phyloP scores from a whole-genome alignment of 2,797 vertebrate species.

The Hydrocynus forskahlii region DNA sequence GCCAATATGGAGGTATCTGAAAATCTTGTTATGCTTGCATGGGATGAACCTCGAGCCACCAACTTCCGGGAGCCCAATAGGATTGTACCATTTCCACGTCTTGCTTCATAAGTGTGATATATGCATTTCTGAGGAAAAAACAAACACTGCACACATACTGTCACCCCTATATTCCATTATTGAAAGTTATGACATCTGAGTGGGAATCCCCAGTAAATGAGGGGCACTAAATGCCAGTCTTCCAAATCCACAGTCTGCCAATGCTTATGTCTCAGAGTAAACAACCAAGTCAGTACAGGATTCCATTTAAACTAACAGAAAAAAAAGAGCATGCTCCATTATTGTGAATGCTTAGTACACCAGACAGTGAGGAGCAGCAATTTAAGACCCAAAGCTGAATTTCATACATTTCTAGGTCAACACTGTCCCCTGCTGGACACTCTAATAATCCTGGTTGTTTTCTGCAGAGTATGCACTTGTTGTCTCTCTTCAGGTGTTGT shows the following conservation, averaged over 20 bases:
- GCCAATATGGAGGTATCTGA: constrained; percentile 7
- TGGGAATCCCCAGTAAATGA: neutral
- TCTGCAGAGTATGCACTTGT: too few relatives aligned
- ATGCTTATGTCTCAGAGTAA: neutral
- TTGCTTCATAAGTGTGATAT: neutral
- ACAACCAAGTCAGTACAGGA: neutral
- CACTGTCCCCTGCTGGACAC: constrained; percentile 43
- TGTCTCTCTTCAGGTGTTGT: too few relatives aligned
- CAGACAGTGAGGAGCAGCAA: neutral
- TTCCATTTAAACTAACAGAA: neutral
- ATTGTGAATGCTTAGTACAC: neutral
- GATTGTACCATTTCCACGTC: too few relatives aligned
- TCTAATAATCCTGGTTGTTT: too few relatives aligned
- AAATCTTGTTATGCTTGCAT: constrained; percentile 1
- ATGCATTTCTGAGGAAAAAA: neutral
- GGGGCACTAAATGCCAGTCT: neutral
- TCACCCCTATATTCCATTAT: neutral
- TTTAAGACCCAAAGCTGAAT: neutral
- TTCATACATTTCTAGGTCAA: neutral
- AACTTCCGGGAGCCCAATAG: neutral
- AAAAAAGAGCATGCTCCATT: neutral
- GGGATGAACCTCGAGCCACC: neutral
- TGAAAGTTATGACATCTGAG: neutral
- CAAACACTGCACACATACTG: neutral
- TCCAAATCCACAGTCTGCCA: neutral